A percentile compares a stretch with the other conserved stretches of the same genome.
phyloP scores from a whole-genome alignment of 2,888 invertebrate genomes.

The Melanargia galathea region DNA sequence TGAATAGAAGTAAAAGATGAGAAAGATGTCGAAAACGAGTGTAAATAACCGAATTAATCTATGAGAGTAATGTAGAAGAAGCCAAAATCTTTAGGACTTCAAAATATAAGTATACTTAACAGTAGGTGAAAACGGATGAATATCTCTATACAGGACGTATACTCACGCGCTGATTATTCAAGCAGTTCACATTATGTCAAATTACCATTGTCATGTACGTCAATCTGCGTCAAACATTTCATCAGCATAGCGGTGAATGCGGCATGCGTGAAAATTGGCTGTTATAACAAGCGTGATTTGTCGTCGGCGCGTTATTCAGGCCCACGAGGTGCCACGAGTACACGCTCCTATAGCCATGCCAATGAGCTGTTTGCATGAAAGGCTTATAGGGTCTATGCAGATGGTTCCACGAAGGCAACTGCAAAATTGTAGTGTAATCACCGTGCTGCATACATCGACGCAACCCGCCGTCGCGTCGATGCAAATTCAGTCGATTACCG shows the following conservation, averaged over 20 bases:
- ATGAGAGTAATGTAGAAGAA: too few species aligned
- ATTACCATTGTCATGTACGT: slow-evolving; percentile 7
- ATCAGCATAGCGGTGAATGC: slow-evolving; percentile 18
- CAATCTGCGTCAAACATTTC: slow-evolving; percentile 22
- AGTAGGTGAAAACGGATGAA: too few species aligned
- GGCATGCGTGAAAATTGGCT: slow-evolving; percentile 23
- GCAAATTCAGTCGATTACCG: too few species aligned
- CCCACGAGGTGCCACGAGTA: slow-evolving; percentile 1
- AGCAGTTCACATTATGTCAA: background rate
- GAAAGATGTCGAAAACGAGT: too few species aligned
- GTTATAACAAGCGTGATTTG: slow-evolving; percentile 23
- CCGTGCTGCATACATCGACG: too few species aligned
- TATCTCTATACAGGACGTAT: too few species aligned
- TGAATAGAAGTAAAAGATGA: too few species aligned
- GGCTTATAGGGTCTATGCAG: background rate
- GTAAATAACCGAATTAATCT: too few species aligned
- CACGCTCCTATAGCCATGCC: slow-evolving; percentile 14
- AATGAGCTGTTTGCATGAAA: slow-evolving; percentile 22
- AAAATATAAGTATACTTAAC: too few species aligned
- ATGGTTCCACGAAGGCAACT: background rate
- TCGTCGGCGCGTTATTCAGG: slow-evolving; percentile 16
- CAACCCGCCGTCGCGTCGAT: too few species aligned
- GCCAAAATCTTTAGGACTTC: too few species aligned
- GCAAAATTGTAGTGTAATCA: too few species aligned
- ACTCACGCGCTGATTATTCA: background rate